Percentiles rank a stretch among this genome's conserved stretches.
These are phyloP conservation scores for Pinctada fucata DNA, from an alignment of 2,888 invertebrate genomes.

Conservation along the genomic window DNA sequence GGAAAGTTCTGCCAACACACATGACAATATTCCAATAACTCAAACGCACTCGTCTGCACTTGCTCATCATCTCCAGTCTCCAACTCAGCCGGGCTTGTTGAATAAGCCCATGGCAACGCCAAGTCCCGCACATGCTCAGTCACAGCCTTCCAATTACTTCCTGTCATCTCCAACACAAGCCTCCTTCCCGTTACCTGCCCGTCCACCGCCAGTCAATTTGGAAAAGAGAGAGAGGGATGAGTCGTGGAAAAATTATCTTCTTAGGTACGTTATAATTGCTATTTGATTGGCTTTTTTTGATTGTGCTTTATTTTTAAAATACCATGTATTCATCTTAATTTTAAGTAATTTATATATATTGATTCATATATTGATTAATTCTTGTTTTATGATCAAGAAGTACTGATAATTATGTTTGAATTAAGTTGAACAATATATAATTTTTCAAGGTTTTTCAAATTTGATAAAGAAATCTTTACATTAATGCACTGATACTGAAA, in stretches of 20 bases:
- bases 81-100: background rate
- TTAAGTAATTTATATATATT: too few relatives aligned
- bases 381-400: too few relatives aligned
- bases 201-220: conserved; percentile 40
- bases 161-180: conserved; percentile 7
- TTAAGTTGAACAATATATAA: too few relatives aligned
- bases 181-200: conserved; percentile 46
- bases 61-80: background rate
- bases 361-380: too few relatives aligned
- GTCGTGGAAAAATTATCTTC: conserved; percentile 81
- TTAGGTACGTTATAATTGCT: conserved; percentile 72
- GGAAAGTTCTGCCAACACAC: background rate
- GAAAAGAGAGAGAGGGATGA: conserved; percentile 78
- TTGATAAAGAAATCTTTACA: too few relatives aligned
- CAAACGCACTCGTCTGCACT: background rate
- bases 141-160: conserved; percentile 4
- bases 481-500: too few relatives aligned
- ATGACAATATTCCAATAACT: background rate
- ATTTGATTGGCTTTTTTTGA: background rate
- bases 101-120: conserved; percentile 4
- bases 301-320: too few relatives aligned
- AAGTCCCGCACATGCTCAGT: conserved; percentile 11
- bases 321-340: too few relatives aligned
- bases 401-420: too few relatives aligned
- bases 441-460: too few relatives aligned